phyloP scores from a whole-genome alignment of 2,888 invertebrate species.

The Rhamphomyia laevipes region DNA sequence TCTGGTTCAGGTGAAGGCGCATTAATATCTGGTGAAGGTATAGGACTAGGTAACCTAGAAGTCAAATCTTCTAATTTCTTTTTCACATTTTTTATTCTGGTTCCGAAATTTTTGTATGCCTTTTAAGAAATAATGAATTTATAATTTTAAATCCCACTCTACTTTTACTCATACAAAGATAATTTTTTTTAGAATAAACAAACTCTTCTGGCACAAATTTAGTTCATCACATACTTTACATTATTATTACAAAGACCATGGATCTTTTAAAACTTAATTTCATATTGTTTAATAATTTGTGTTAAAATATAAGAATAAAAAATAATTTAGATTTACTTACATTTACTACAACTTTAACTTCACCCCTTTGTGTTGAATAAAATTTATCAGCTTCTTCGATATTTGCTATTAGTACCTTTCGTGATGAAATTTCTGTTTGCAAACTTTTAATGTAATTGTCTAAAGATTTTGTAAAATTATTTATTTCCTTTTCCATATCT shows the following conservation, averaged over 20 bases:
- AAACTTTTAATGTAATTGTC: constrained; percentile 71
- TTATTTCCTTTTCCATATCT: constrained; percentile 78
- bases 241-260: too few relatives aligned
- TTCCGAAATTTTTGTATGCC: constrained; percentile 92
- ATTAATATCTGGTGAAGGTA: constrained; percentile 46
- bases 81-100: constrained; percentile 73
- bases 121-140: constrained; percentile 30
- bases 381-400: constrained; percentile 74
- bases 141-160: neutral
- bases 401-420: constrained; percentile 63
- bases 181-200: too few relatives aligned
- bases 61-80: constrained; percentile 74
- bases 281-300: too few relatives aligned
- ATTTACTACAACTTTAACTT: constrained; percentile 91
- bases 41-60: constrained; percentile 54
- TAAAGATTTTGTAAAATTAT: constrained; percentile 65
- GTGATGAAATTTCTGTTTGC: constrained; percentile 70
- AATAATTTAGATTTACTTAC: too few relatives aligned
- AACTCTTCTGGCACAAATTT: too few relatives aligned
- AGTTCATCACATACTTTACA: too few relatives aligned
- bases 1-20: constrained; percentile 73
- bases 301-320: too few relatives aligned
- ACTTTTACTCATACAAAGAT: too few relatives aligned
- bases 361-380: constrained; percentile 80
- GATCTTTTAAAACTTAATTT: too few relatives aligned